A percentile compares a stretch with the other conserved stretches of the same genome.
Conservation (phyloP, 2,888 invertebrate genomes). For the Pollenia amentaria region DNA sequence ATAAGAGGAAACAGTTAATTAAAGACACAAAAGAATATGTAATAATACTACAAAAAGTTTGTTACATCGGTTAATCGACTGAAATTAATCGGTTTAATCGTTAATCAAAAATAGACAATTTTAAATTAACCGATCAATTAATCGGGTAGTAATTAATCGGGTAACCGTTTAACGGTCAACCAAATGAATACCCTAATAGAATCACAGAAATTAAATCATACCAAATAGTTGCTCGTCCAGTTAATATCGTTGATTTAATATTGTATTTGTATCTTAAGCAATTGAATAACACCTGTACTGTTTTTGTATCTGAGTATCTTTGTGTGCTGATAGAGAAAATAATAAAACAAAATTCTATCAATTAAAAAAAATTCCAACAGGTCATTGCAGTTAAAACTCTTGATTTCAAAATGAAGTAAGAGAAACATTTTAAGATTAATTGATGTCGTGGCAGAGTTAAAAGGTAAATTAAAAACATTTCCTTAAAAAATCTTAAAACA, state of each 20-base stretch:
- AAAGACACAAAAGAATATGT: no score
- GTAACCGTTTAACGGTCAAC: no score
- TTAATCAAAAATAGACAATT: no score
- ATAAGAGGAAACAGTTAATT: no score
- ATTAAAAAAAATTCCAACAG: slow-evolving; percentile 24
- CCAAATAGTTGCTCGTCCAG: background rate
- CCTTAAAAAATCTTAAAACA: background rate
- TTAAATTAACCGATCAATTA: no score
- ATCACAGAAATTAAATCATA: slow-evolving; percentile 9
- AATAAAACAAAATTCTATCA: slow-evolving; percentile 1
- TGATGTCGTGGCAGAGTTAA: background rate
- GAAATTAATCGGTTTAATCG: no score
- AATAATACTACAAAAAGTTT: no score
- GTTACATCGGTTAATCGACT: no score
- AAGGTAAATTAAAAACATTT: background rate
- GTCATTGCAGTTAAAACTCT: slow-evolving; percentile 23
- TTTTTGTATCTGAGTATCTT: background rate
- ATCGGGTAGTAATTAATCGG: no score
- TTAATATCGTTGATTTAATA: background rate
- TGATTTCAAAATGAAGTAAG: background rate
- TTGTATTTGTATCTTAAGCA: background rate
- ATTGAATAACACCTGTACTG: slow-evolving; percentile 11
- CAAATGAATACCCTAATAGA: no score
- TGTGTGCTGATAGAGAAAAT: background rate
- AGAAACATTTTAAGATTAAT: slow-evolving; percentile 11